phyloP scores from a whole-genome alignment of 2,797 vertebrate species.

The Siniperca scherzeri region DNA sequence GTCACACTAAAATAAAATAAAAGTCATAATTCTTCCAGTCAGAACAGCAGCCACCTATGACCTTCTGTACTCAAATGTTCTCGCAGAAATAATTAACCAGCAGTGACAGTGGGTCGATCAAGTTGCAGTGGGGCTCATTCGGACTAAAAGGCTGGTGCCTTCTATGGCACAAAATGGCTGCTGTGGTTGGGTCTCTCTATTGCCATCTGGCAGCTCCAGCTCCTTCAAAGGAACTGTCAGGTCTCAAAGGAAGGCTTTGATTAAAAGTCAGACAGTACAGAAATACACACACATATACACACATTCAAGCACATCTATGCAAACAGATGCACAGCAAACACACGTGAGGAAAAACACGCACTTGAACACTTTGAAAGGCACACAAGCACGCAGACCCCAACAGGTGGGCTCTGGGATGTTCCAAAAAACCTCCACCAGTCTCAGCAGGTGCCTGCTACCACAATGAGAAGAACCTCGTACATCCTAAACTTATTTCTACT shows the following conservation, averaged over 20 bases:
- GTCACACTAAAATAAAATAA: neutral
- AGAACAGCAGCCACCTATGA: constrained; percentile 1
- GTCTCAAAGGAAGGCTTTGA: constrained; percentile 77
- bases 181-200: constrained; percentile 42
- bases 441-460: constrained; percentile 16
- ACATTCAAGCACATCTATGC: constrained; percentile 9
- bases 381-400: constrained; percentile 10
- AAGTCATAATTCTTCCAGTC: neutral
- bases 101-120: neutral
- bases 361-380: constrained; percentile 20
- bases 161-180: constrained; percentile 40
- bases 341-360: constrained; percentile 1
- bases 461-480: neutral
- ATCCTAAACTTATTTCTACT: neutral
- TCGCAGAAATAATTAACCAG: constrained; percentile 34
- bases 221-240: constrained; percentile 74
- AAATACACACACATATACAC: neutral
- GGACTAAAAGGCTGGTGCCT: constrained; percentile 38
- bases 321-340: constrained; percentile 51
- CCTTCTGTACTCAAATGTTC: constrained; percentile 19
- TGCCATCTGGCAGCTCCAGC: constrained; percentile 70
- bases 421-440: constrained; percentile 1
- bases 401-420: constrained; percentile 32
- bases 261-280: constrained; percentile 53
- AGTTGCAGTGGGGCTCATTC: constrained; percentile 13